Conservation (phyloP, 2,797 vertebrate genomes). For the Menidia menidia region DNA sequence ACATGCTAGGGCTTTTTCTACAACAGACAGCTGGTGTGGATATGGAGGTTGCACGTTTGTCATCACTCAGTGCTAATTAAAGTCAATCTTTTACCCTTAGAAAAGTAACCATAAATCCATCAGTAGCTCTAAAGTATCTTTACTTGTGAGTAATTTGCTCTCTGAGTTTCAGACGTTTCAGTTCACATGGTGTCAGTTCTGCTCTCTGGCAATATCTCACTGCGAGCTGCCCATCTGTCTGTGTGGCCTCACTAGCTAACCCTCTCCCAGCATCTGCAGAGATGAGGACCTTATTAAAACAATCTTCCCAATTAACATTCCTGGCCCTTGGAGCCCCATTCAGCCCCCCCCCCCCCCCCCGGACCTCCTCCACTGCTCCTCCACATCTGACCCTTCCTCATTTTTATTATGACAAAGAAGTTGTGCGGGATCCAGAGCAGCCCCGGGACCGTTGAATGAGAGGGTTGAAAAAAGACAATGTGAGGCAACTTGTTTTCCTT, state of each 20-base stretch:
- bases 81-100: slow-evolving; percentile 64
- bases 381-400: slow-evolving; percentile 55
- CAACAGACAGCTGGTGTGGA: slow-evolving; percentile 39
- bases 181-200: slow-evolving; percentile 60
- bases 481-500: slow-evolving; percentile 62
- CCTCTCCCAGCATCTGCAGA: slow-evolving; percentile 74
- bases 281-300: slow-evolving; percentile 84
- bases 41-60: slow-evolving; percentile 56
- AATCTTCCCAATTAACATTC: slow-evolving; percentile 86
- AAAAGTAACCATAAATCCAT: slow-evolving; percentile 52
- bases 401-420: slow-evolving; percentile 66
- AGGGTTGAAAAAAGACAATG: slow-evolving; percentile 24
- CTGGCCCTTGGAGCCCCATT: slow-evolving; percentile 68
- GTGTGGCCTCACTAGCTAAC: slow-evolving; percentile 64
- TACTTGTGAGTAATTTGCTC: slow-evolving; percentile 52
- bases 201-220: slow-evolving; percentile 66
- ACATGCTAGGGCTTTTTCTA: slow-evolving; percentile 65
- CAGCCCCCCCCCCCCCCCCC: slow-evolving; percentile 23
- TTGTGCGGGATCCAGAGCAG: slow-evolving; percentile 57
- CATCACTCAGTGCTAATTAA: slow-evolving; percentile 61
- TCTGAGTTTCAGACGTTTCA: slow-evolving; percentile 40
- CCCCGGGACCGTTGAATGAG: slow-evolving; percentile 40
- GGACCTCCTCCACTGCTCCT: slow-evolving; percentile 28
- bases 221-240: slow-evolving; percentile 63
- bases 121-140: slow-evolving; percentile 39